Evolutionary conservation across 2,888 invertebrate species (phyloP).

Genomic region (Phalera bucephala): DNA sequence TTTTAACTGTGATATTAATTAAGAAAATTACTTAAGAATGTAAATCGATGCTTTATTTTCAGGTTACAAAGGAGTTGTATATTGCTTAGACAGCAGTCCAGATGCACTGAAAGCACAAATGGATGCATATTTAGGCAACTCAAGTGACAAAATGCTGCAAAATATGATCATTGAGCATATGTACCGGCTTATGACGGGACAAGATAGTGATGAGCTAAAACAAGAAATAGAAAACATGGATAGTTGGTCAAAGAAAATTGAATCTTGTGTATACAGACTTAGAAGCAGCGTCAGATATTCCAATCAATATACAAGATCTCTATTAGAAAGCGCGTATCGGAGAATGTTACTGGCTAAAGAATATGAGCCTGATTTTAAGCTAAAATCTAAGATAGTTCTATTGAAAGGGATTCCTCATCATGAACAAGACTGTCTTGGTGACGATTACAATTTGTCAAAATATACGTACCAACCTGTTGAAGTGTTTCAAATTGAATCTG

Average conservation of each 20-base stretch:
- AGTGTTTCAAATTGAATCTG: no score
- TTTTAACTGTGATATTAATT: neutral
- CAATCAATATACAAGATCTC: no score
- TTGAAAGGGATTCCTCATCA: conserved; percentile 41
- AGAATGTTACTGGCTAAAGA: conserved; percentile 38
- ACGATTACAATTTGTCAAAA: conserved; percentile 55
- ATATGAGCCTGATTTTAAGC: conserved; percentile 40
- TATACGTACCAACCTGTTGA: conserved; percentile 38
- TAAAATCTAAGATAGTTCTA: conserved; percentile 49
- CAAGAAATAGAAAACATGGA: no score
- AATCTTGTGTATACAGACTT: no score
- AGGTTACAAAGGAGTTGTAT: conserved; percentile 50
- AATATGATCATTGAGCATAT: conserved; percentile 37
- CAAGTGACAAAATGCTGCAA: conserved; percentile 37
- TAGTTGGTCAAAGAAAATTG: neutral
- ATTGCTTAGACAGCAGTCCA: conserved; percentile 56
- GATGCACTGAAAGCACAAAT: conserved; percentile 43
- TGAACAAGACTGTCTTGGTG: conserved; percentile 18
- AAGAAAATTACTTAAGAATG: neutral
- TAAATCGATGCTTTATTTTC: no score
- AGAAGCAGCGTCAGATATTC: no score
- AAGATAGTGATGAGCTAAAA: conserved; percentile 16
- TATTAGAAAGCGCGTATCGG: neutral
- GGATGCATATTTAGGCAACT: conserved; percentile 38
- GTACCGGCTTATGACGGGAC: conserved; percentile 32